Conservation (phyloP, 2,888 invertebrate species). For the Tenodera sinensis region DNA sequence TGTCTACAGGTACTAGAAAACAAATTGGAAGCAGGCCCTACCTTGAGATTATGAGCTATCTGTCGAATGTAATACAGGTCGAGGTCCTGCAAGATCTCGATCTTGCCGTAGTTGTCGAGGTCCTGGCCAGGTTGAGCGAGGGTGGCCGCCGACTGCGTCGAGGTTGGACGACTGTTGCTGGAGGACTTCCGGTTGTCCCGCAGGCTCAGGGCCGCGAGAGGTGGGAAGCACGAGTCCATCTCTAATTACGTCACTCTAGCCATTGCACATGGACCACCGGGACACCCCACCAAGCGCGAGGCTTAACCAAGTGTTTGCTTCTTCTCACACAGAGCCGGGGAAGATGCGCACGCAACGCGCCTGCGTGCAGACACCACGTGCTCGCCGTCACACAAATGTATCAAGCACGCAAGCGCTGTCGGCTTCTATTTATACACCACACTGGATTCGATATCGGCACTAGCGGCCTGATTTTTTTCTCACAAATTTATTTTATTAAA, state of each 20-base stretch:
- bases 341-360: not conserved
- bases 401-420: not conserved
- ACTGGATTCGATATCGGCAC: not conserved
- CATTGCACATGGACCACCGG: not conserved
- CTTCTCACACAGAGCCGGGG: not conserved
- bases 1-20: not conserved
- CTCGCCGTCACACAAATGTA: not conserved
- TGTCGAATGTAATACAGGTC: conserved; percentile 54
- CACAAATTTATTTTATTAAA: not conserved
- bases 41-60: conserved; percentile 54
- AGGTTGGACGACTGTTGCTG: conserved; percentile 23
- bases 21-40: conserved; percentile 34
- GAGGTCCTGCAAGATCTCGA: conserved; percentile 51
- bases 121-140: conserved; percentile 20
- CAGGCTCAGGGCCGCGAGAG: conserved; percentile 47
- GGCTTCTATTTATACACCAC: not conserved
- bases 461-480: not conserved
- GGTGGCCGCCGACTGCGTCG: conserved; percentile 1
- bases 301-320: not conserved
- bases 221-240: conserved; percentile 53
- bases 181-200: conserved; percentile 39
- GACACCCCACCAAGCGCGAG: not conserved
- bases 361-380: not conserved
- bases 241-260: not conserved
- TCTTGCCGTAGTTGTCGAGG: conserved; percentile 41